These are phyloP conservation scores for Graphium colonna DNA, from an alignment of 2,888 invertebrate species.

Conservation along the genomic window DNA sequence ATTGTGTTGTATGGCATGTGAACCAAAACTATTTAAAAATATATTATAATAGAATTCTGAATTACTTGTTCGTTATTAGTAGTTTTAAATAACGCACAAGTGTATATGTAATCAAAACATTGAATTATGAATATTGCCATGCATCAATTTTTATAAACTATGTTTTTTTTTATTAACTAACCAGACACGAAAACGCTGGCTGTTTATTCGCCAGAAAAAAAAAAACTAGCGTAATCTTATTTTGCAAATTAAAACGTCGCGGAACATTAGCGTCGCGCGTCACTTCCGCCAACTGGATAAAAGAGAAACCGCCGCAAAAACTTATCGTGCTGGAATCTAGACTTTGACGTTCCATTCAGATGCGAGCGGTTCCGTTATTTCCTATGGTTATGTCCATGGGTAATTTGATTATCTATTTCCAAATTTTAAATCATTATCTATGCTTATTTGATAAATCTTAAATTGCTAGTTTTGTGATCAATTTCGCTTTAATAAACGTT, in stretches of 20 bases:
- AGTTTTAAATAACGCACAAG: too few relatives aligned
- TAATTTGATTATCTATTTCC: not conserved
- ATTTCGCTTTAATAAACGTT: too few relatives aligned
- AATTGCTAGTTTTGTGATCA: too few relatives aligned
- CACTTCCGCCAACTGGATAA: slow-evolving; percentile 35
- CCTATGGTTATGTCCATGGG: slow-evolving; percentile 19
- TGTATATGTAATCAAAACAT: too few relatives aligned
- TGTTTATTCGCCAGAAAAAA: not conserved
- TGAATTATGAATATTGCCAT: too few relatives aligned
- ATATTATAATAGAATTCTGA: too few relatives aligned
- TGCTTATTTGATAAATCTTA: too few relatives aligned
- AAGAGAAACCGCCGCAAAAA: slow-evolving; percentile 65
- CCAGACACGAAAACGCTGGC: not conserved
- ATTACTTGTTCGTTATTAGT: too few relatives aligned
- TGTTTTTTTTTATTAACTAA: too few relatives aligned
- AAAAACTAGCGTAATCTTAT: not conserved
- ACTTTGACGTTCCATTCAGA: slow-evolving; percentile 45
- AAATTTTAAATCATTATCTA: not conserved
- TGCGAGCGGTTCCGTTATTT: slow-evolving; percentile 39
- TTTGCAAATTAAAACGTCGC: slow-evolving; percentile 13
- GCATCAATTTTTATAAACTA: too few relatives aligned
- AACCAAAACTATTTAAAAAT: too few relatives aligned
- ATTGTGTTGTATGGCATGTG: too few relatives aligned
- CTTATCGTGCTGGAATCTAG: slow-evolving; percentile 55
- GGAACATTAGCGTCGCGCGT: slow-evolving; percentile 18